A percentile compares a stretch with the other conserved stretches of the same genome.
These are phyloP conservation scores for Tyrannus savana DNA, from an alignment of 2,113 vertebrate genomes.

Conservation along the genomic window DNA sequence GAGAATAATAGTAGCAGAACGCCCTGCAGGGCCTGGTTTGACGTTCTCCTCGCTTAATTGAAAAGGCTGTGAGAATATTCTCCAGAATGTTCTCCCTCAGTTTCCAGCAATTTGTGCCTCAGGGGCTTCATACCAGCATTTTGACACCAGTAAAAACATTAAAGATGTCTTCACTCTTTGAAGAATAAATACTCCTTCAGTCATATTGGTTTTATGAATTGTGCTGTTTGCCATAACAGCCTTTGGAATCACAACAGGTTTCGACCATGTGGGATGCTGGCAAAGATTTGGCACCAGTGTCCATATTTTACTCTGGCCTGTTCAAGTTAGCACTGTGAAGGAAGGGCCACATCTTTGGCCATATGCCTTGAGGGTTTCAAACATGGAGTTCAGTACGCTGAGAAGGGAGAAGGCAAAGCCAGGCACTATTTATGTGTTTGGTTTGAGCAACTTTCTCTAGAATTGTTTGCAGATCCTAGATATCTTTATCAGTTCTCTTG, in stretches of 20 bases:
- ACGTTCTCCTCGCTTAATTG: not conserved
- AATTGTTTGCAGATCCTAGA: not conserved
- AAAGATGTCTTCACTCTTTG: conserved; percentile 23
- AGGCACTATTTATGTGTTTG: not conserved
- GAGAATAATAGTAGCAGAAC: conserved; percentile 55
- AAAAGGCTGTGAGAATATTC: conserved; percentile 36
- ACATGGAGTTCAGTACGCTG: not conserved
- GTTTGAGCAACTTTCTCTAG: conserved; percentile 21
- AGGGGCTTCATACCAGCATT: not conserved
- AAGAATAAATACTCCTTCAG: not conserved
- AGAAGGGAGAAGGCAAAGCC: not conserved
- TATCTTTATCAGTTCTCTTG: conserved; percentile 23
- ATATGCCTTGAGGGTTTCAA: not conserved
- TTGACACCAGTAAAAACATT: not conserved
- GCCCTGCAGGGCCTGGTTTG: conserved; percentile 6
- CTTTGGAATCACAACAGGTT: not conserved
- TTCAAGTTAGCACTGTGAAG: not conserved
- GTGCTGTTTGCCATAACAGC: not conserved
- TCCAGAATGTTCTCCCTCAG: conserved; percentile 23
- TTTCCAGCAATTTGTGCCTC: conserved; percentile 29
- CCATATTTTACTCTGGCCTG: fast-evolving
- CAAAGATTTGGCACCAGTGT: not conserved
- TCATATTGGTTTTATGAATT: not conserved
- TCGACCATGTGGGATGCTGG: not conserved
- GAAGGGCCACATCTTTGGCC: not conserved